Conservation (phyloP, 2,797 vertebrate species). For the Danio albolineatus region DNA sequence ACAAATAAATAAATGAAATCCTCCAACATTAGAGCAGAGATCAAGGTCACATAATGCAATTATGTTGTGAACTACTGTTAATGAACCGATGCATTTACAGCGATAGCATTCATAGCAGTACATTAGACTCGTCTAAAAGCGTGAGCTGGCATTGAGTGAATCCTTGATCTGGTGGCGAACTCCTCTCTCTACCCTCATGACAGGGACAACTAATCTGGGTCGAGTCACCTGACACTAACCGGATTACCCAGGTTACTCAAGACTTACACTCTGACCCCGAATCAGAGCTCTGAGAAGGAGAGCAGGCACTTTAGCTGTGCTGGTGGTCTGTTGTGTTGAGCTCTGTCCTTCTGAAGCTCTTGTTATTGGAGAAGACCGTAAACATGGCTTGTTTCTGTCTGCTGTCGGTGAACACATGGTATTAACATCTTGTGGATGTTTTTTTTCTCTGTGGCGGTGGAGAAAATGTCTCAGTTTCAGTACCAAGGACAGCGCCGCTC, state of each 20-base stretch:
- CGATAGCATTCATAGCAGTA: too few relatives aligned
- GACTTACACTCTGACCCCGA: not conserved
- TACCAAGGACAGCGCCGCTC: conserved; percentile 65
- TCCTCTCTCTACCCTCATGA: not conserved
- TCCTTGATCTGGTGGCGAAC: not conserved
- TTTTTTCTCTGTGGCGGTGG: not conserved
- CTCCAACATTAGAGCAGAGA: too few relatives aligned
- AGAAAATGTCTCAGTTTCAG: conserved; percentile 26
- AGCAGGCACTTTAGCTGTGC: not conserved
- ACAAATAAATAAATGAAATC: too few relatives aligned
- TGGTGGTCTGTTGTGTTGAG: not conserved
- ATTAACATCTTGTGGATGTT: conserved; percentile 17
- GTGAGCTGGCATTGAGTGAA: conserved; percentile 20
- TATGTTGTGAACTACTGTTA: too few relatives aligned
- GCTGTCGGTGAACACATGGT: conserved; percentile 17
- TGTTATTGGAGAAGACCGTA: not conserved
- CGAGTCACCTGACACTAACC: conserved; percentile 6
- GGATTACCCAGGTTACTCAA: conserved; percentile 14
- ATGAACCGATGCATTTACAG: too few relatives aligned
- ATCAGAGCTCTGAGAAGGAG: not conserved
- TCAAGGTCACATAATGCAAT: too few relatives aligned
- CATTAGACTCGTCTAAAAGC: not conserved
- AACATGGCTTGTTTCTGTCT: not conserved
- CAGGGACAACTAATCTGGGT: conserved; percentile 3
- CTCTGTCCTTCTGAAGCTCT: conserved; percentile 2